Percentiles rank a stretch among this genome's conserved stretches.
These are phyloP conservation scores for Gasterosteus nipponicus DNA, from an alignment of 2,113 vertebrate genomes.

Conservation along the genomic window DNA sequence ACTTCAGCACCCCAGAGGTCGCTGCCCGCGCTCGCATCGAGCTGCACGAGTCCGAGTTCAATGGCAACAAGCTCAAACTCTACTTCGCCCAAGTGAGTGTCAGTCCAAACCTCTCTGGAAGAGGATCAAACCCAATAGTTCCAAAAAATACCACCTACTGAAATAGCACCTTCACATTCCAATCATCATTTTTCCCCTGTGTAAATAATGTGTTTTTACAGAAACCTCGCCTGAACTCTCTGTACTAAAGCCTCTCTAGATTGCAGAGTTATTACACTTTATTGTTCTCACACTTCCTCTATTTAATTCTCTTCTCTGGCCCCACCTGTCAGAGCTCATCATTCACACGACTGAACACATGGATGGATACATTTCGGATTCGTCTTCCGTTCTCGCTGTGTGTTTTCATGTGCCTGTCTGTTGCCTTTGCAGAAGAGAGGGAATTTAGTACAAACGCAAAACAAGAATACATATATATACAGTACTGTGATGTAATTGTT, in stretches of 20 bases:
- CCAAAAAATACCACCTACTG: too few species aligned
- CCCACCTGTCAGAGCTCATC: conserved; percentile 35
- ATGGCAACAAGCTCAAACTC: conserved; percentile 90
- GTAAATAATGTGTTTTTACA: too few species aligned
- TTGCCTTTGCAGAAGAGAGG: background rate
- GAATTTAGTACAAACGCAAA: background rate
- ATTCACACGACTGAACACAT: conserved; percentile 1
- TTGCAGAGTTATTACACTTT: too few species aligned
- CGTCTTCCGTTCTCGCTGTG: background rate
- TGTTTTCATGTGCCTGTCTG: background rate
- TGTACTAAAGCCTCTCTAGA: too few species aligned
- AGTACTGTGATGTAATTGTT: background rate
- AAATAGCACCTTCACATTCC: too few species aligned
- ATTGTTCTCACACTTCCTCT: background rate
- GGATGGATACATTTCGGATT: conserved; percentile 8
- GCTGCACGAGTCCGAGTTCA: conserved; percentile 93
- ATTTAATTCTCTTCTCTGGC: background rate
- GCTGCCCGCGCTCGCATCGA: conserved; percentile 94
- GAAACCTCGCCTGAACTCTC: too few species aligned
- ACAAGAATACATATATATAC: background rate
- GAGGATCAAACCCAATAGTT: too few species aligned
- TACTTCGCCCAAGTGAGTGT: conserved; percentile 94
- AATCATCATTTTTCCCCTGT: too few species aligned
- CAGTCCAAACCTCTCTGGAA: background rate
- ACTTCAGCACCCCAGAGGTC: conserved; percentile 93